A percentile compares a stretch with the other conserved stretches of the same genome.
Evolutionary conservation across 2,888 invertebrate genomes (phyloP).

Genomic region (Tenthredo notha): DNA sequence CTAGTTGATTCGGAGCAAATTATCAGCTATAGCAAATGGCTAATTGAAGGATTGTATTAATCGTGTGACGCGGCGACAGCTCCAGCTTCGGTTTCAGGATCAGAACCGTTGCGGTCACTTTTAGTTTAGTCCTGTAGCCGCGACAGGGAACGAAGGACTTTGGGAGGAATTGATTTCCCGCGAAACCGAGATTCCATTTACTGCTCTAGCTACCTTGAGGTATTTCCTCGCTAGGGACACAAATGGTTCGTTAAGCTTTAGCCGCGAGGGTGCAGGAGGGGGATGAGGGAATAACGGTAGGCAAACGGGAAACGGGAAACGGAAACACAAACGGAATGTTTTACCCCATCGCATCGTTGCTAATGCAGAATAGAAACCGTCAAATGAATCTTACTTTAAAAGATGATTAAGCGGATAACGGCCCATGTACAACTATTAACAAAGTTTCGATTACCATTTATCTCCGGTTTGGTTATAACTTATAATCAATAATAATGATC

Average conservation of each 20-base stretch:
- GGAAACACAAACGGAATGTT: slow-evolving; percentile 5
- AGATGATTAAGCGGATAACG: not conserved
- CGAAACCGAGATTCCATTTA: slow-evolving; percentile 8
- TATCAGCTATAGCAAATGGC: not conserved
- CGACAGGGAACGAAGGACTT: not conserved
- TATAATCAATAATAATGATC: not conserved
- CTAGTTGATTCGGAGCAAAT: not conserved
- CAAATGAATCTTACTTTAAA: not conserved
- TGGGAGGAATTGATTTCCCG: slow-evolving; percentile 34
- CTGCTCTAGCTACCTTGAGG: not conserved
- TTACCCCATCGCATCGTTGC: not conserved
- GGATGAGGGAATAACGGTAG: not conserved
- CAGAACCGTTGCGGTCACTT: not conserved
- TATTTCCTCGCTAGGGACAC: slow-evolving; percentile 2
- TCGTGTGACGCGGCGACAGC: not conserved
- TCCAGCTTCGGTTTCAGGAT: too few relatives aligned
- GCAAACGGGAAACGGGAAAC: not conserved
- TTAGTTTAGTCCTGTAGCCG: not conserved
- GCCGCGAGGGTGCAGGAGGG: not conserved
- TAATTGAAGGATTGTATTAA: not conserved
- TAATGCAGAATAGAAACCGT: not conserved
- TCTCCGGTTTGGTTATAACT: not conserved
- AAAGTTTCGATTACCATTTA: not conserved
- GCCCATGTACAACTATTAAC: not conserved
- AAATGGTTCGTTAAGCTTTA: slow-evolving; percentile 24